These are phyloP conservation scores for honey bee (Apis mellifera) DNA, from an alignment of 1,140 invertebrate genomes.

Conservation along the genomic window DNA sequence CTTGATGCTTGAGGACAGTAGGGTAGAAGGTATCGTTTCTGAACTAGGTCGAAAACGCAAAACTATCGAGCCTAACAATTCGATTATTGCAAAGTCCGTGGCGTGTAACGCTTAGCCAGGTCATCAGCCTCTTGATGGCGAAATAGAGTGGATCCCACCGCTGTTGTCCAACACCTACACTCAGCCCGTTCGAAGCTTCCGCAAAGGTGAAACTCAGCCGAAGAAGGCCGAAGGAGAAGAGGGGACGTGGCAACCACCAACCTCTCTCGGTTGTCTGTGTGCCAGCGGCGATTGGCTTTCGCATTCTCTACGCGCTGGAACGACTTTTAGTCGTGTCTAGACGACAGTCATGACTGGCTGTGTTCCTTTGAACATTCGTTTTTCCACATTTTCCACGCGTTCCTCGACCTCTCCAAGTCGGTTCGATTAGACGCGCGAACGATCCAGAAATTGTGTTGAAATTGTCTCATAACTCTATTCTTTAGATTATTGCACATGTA, in stretches of 20 bases:
- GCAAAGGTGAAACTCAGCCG: slow-evolving; percentile 60
- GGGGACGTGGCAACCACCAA: not conserved
- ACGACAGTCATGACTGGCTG: slow-evolving; percentile 35
- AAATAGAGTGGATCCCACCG: slow-evolving; percentile 42
- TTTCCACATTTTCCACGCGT: not conserved
- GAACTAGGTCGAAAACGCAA: slow-evolving; percentile 17
- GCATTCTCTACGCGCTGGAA: slow-evolving; percentile 32
- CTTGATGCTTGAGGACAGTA: too few relatives aligned
- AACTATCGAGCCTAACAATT: not conserved
- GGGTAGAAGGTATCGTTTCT: too few relatives aligned
- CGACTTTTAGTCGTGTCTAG: slow-evolving; percentile 51
- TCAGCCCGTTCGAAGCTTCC: slow-evolving; percentile 46
- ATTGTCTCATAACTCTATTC: not conserved
- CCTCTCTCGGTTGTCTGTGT: not conserved
- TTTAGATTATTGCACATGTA: too few relatives aligned
- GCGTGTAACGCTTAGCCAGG: slow-evolving; percentile 24
- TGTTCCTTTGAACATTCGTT: not conserved
- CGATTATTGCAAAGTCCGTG: slow-evolving; percentile 35
- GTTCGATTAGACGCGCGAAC: not conserved
- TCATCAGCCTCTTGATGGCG: slow-evolving; percentile 36
- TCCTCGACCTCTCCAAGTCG: not conserved
- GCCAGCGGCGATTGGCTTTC: slow-evolving; percentile 44
- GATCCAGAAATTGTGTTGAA: not conserved
- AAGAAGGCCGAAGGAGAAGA: slow-evolving; percentile 51
- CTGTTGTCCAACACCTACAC: slow-evolving; percentile 35